Conservation (phyloP, 2,888 invertebrate species). For the Cataglyphis cursor region DNA sequence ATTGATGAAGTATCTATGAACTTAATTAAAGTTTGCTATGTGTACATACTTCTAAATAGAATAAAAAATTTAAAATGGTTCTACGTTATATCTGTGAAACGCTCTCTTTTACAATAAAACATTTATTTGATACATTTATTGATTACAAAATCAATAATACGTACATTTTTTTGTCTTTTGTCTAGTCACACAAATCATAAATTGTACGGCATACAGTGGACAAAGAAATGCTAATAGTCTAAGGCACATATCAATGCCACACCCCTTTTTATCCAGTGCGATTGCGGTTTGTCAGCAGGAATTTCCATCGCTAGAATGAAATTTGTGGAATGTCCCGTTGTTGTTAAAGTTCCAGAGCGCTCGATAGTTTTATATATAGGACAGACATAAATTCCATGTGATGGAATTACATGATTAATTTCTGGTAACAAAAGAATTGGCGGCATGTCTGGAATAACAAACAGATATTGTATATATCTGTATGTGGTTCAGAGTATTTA, state of each 20-base stretch:
- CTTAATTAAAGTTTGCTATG: background rate
- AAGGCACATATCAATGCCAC: conserved; percentile 89
- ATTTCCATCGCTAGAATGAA: conserved; percentile 90
- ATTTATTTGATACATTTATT: conserved; percentile 23
- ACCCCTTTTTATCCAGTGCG: conserved; percentile 90
- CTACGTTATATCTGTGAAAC: background rate
- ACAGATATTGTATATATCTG: background rate
- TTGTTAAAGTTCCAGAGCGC: conserved; percentile 90
- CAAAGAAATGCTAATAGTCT: conserved; percentile 84
- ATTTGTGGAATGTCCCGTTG: conserved; percentile 91
- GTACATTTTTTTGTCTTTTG: background rate
- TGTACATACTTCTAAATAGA: background rate
- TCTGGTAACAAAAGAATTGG: conserved; percentile 91
- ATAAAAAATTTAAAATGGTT: background rate
- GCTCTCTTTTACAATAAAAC: background rate
- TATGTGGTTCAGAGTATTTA: background rate
- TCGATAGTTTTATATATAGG: conserved; percentile 90
- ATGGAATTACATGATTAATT: conserved; percentile 88
- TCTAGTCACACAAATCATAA: background rate
- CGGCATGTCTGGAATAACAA: conserved; percentile 89
- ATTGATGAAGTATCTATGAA: background rate
- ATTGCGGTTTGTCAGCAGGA: conserved; percentile 88
- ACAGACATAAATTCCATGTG: conserved; percentile 88
- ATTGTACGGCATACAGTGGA: background rate
- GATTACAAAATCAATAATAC: background rate